Base-by-base conservation (phyloP, 2,113 vertebrate species). In the Pavo muticus region DNA sequence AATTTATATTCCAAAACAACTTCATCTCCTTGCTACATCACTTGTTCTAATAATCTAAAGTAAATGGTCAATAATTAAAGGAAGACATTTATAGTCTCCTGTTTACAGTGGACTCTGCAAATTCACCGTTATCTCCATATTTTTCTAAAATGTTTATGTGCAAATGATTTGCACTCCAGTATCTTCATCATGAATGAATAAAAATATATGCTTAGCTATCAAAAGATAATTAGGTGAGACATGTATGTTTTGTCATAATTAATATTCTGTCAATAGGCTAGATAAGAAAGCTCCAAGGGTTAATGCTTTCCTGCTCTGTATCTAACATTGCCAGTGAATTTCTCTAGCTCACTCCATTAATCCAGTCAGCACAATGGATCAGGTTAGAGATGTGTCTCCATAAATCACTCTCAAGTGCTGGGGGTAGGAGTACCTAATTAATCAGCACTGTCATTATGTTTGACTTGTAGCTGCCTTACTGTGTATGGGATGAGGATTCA, bases 401-500 rank as follows among this genome's bases (percentile, higher is more conserved):
- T 98, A 98, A 98, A 98, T 98, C 98, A 98, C 97, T 98, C 97
- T 98, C 98, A 98, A 98, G 98, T 97, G 96, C 97, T 97, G 97
- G 97, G 97, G 97, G 97, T 97, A 97, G 97, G 98, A 98, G 97
- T 97, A 97, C 97, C 97, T 98, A 98, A 98, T 98, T 98, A 98
- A 98, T 98, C 98, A 98, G 96, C 97, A 95, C 97, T 98, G 98
- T 98, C 98, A 98, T 98, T 98, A 97, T 98, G 98, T 98, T 98
- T 98, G 97, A 98, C 98, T 98, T 98, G 98, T 97, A 98, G 97
- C 98, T 98, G 98, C 98, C 98, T 98, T 96, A 97, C 97, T 98
- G 97, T 97, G 98, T 98, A 98, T 95, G 91, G 98, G 96, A 98
- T 97, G 95, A 98, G 97, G 97, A 97, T 97, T 97, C 97, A 95